Evolutionary conservation across 1,140 invertebrate genomes (phyloP), one percentile per base, ranked within the genome.

Genomic region (Venustaconcha ellipsiformis): DNA sequence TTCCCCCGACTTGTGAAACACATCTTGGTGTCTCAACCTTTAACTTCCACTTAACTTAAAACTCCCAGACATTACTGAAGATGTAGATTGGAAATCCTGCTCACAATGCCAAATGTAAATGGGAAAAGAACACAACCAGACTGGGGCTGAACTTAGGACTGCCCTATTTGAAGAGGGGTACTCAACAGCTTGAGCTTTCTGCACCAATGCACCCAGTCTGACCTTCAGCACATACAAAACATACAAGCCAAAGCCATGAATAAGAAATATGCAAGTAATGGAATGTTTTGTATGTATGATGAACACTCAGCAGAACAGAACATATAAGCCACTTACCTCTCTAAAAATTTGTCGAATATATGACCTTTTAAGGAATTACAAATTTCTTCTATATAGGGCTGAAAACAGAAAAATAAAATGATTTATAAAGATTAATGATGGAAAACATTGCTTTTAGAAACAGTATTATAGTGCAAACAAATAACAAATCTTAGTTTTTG

Each of bases 261-360:
- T 68, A 5, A 56, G 57, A n/a, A 23, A 56, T 57, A 68, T 56
- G 14, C 30, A 70, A 63, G 82, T 69, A 81, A 72, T 68, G 23
- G 37, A 23, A 78, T 18, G 2, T 6, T 48, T 48, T 48, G 26
- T 4, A 48, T 48, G 5, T 48, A 48, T 48, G 11, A 48, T 8
- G 37, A 6, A 48, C 37, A 48, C 11, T 6, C 37, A 60, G 48
- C 26, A n/a, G 76, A 55, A 63, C 15, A 76, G 69, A 74, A 74
- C 12, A 57, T 48, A 26, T 15, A 57, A 20, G 69, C 14, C 64
- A 60, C 88, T 92, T 92, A 97, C 96, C 96, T 98, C 93, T 98
- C 97, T 91, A 99, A 93, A 93, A 98, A 99, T 91, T 95, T 96
- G 92, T 95, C 95, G 93, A 99, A 99, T 74, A 98, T 95, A 90